phyloP scores from a whole-genome alignment of 2,113 vertebrate species.

The Polypterus senegalus region DNA sequence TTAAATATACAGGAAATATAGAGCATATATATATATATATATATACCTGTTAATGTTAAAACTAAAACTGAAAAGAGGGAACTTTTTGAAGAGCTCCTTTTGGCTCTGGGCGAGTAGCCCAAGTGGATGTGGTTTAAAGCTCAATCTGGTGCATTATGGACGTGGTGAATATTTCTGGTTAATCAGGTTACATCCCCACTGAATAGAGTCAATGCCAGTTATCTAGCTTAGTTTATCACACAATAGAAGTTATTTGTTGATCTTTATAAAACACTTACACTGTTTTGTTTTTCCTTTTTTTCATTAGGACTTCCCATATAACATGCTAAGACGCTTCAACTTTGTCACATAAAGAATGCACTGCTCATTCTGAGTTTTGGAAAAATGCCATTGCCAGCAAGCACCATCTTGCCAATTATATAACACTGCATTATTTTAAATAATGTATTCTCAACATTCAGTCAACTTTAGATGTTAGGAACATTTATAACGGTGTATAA shows the following conservation, averaged over 20 bases:
- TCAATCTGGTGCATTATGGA: too few species aligned
- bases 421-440: conserved; percentile 20
- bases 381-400: conserved; percentile 13
- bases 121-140: too few species aligned
- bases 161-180: conserved; percentile 21
- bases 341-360: conserved; percentile 29
- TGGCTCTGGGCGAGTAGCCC: too few species aligned
- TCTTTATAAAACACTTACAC: conserved; percentile 30
- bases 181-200: conserved; percentile 24
- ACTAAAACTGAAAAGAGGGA: too few species aligned
- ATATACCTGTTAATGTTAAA: too few species aligned
- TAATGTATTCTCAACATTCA: conserved; percentile 16
- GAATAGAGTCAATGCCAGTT: conserved; percentile 17
- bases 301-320: conserved; percentile 41
- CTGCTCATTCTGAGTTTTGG: conserved; percentile 17
- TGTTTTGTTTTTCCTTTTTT: conserved; percentile 35
- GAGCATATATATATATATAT: too few species aligned
- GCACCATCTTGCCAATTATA: conserved; percentile 21
- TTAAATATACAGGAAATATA: too few species aligned
- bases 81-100: too few species aligned
- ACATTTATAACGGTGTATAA: conserved; percentile 16
- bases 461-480: conserved; percentile 21
- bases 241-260: conserved; percentile 26
- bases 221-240: conserved; percentile 23
- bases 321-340: conserved; percentile 37